Evolutionary conservation across 2,888 invertebrate species (phyloP).

Genomic region (Zhuqinia jingwanae): DNA sequence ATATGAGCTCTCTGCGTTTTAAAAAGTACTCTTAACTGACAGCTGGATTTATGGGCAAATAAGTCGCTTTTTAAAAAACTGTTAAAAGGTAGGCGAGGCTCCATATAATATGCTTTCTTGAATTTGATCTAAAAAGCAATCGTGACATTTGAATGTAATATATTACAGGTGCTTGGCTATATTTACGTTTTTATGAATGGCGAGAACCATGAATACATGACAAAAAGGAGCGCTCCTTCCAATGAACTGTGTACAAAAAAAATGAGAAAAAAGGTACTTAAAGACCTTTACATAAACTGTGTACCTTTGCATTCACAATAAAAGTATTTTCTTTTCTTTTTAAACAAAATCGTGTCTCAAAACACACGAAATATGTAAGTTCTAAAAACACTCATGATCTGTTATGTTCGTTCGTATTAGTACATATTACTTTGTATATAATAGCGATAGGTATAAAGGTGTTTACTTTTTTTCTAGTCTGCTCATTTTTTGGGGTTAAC

Average conservation of each 20-base stretch:
- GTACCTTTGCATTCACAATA: background rate
- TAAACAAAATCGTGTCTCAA: constrained; percentile 45
- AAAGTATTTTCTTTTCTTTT: constrained; percentile 24
- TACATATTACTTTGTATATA: no score
- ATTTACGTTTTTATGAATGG: constrained; percentile 54
- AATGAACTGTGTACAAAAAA: constrained; percentile 12
- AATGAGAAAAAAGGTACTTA: constrained; percentile 32
- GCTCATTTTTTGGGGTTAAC: no score
- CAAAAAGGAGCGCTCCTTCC: constrained; percentile 45
- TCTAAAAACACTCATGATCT: no score
- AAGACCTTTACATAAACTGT: constrained; percentile 11
- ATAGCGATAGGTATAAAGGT: no score
- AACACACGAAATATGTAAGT: constrained; percentile 32
- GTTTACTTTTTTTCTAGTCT: no score
- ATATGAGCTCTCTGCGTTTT: constrained; percentile 26
- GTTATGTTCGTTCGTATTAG: background rate
- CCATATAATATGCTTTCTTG: constrained; percentile 40
- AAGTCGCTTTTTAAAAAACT: constrained; percentile 60
- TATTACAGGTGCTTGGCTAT: constrained; percentile 56
- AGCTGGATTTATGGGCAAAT: constrained; percentile 64
- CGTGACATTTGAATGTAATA: constrained; percentile 67
- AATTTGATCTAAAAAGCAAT: constrained; percentile 68
- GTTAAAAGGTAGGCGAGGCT: constrained; percentile 68
- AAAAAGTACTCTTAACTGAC: constrained; percentile 45
- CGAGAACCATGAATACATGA: constrained; percentile 38